These are phyloP conservation scores for Enteromius thamalakanensis DNA, from an alignment of 2,797 vertebrate species.

Conservation along the genomic window DNA sequence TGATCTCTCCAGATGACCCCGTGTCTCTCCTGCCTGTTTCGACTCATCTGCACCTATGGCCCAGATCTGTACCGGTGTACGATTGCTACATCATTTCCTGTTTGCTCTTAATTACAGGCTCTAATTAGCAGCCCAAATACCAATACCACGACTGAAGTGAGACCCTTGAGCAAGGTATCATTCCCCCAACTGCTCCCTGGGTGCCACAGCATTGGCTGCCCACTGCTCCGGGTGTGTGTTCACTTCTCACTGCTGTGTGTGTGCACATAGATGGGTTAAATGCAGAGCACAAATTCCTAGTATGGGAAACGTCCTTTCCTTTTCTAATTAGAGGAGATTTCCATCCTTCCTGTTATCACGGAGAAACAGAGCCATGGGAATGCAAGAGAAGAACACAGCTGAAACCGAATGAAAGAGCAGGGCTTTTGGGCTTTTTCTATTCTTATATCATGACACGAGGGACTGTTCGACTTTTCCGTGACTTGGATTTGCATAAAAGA, in stretches of 20 bases:
- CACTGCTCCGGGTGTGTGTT: too few species aligned
- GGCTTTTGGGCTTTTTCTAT: slow-evolving; percentile 48
- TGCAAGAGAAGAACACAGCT: slow-evolving; percentile 25
- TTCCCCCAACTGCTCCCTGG: too few species aligned
- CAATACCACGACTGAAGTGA: too few species aligned
- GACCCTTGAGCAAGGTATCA: too few species aligned
- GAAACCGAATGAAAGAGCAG: slow-evolving; percentile 46
- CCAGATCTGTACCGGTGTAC: slow-evolving; percentile 47
- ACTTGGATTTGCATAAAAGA: slow-evolving; percentile 53
- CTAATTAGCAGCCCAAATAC: slow-evolving; percentile 47
- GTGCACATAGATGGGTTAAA: too few species aligned
- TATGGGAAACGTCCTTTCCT: too few species aligned
- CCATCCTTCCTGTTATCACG: slow-evolving; percentile 50
- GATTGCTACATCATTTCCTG: slow-evolving; percentile 51
- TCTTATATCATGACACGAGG: slow-evolving; percentile 29
- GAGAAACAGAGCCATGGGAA: slow-evolving; percentile 47
- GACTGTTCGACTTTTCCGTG: slow-evolving; percentile 47
- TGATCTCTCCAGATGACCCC: slow-evolving; percentile 41
- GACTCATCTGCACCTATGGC: slow-evolving; percentile 41
- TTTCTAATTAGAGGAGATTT: slow-evolving; percentile 59
- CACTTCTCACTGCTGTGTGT: too few species aligned
- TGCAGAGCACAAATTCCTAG: too few species aligned
- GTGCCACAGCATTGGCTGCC: too few species aligned
- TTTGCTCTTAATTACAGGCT: slow-evolving; percentile 52
- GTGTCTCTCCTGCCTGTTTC: slow-evolving; percentile 15